A percentile compares a stretch with the other conserved stretches of the same genome.
phyloP scores from a whole-genome alignment of 1,140 invertebrate species.

The Frieseomelitta varia region DNA sequence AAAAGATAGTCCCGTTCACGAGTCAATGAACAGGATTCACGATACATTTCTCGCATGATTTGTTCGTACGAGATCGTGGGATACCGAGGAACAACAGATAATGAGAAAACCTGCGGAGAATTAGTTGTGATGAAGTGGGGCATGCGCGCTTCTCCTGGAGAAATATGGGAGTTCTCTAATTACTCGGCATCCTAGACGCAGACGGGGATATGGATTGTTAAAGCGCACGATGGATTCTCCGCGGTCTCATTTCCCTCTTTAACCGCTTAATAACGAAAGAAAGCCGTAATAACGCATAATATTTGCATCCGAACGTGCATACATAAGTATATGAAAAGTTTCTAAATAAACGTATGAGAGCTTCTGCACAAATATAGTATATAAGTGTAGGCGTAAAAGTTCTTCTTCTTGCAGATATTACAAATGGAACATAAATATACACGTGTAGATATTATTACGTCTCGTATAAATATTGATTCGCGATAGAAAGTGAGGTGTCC shows the following conservation, averaged over 20 bases:
- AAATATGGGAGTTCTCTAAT: not conserved
- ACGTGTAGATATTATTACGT: no score
- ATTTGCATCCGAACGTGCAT: no score
- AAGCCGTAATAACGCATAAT: not conserved
- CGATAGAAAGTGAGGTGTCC: no score
- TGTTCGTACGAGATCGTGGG: slow-evolving; percentile 8
- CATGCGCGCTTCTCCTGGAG: not conserved
- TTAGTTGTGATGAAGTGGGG: not conserved
- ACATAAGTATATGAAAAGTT: no score
- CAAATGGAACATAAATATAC: no score
- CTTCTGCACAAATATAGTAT: no score
- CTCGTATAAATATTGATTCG: no score
- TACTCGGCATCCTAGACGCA: not conserved
- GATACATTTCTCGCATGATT: not conserved
- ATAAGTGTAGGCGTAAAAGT: no score
- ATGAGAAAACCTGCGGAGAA: not conserved
- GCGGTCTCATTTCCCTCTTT: not conserved
- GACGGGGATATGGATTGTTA: not conserved
- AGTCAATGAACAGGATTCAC: no score
- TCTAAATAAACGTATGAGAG: no score
- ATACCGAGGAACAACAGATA: not conserved
- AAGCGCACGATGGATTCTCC: not conserved
- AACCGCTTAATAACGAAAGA: not conserved
- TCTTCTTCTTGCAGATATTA: no score
- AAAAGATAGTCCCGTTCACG: not conserved